Evolutionary conservation across 2,797 vertebrate species (phyloP).

Genomic region (Sebastes itinus): DNA sequence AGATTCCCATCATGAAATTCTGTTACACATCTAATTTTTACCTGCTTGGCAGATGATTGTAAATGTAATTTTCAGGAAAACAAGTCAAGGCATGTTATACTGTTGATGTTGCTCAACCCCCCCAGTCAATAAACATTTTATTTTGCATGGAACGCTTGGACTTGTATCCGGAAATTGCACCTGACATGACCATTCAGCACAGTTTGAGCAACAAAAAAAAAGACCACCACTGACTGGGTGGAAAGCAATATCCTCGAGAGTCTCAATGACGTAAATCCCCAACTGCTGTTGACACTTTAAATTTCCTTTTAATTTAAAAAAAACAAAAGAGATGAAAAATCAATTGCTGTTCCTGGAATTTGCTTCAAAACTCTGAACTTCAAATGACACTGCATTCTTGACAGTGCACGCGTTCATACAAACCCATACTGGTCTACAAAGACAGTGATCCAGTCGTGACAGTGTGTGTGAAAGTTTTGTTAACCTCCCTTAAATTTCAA

Average conservation of each 20-base stretch:
- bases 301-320: conserved; percentile 14
- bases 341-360: neutral
- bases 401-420: neutral
- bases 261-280: conserved; percentile 16
- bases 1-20: neutral
- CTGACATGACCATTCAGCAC: neutral
- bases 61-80: neutral
- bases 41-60: neutral
- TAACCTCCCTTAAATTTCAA: neutral
- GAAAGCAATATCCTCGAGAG: conserved; percentile 15
- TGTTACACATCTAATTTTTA: neutral
- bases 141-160: neutral
- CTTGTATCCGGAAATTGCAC: neutral
- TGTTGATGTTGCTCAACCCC: neutral
- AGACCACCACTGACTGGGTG: no score
- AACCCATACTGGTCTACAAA: neutral
- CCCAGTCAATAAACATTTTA: neutral
- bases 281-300: conserved; percentile 1
- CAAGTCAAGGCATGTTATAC: neutral
- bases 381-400: neutral
- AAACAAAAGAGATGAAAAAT: neutral
- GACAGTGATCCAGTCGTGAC: neutral
- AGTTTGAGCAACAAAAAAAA: neutral
- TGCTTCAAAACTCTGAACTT: neutral
- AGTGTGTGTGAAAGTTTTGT: neutral